Evolutionary conservation across 2,888 invertebrate species (phyloP), one percentile per base, ranked within the genome.

Genomic region (Busseola fusca): DNA sequence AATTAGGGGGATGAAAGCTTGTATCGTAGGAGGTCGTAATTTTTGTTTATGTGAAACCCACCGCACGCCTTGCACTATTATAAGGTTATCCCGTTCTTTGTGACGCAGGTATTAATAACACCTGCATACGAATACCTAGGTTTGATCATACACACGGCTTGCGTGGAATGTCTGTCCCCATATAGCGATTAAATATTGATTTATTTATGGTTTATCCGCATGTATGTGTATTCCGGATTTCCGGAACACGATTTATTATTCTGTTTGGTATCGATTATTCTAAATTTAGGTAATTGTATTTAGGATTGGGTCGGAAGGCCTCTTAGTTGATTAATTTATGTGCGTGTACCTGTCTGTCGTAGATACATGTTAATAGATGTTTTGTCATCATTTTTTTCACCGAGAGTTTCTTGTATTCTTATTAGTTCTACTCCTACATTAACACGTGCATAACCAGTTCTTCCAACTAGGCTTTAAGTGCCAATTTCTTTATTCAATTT

Each of bases 231-330:
- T 48, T 62, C 62, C 27, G 27, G 37, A 37, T 58, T 48, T 62
- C 62, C 27, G 27, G 37, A 37, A 45, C 12, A 25, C 42, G 5
- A 56, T 79, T 56, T 64, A 71, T 64, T 79, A 74, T 70, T 84
- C 59, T 25, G 70, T 71, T 64, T 54, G 21, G 16, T 84, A 82
- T 82, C 30, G 72, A 82, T 82, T 79, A 79, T 82, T 79, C 73
- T 70, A 67, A 74, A 54, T 74, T 84, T 70, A 81, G 64, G 0
- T 54, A 57, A 60, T 64, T 50, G 34, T 63, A 65, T 77, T 62
- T 63, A 30, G 30, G 16, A 57, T 48, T 54, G 14, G 21, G 25
- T 1, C n/a, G 5, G 37, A 30, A 16, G 54, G 54, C 4, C 27
- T 45, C 25, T 63, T 45, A 63, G 21, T 7, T 64, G 48, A 59